Evolutionary conservation across 2,113 vertebrate genomes (phyloP).

Genomic region (Egretta garzetta): DNA sequence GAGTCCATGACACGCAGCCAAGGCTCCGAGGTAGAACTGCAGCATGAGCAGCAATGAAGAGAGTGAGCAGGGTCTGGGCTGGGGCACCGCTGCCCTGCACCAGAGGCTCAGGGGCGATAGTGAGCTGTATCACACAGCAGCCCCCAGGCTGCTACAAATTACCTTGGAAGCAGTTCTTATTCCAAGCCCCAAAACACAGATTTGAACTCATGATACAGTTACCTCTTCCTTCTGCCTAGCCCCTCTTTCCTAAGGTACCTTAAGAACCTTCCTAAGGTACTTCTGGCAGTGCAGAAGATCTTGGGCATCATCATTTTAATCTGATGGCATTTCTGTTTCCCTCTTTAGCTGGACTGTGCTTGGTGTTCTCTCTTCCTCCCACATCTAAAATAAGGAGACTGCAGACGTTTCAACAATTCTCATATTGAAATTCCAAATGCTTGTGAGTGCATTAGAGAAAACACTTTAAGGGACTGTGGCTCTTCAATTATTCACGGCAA

Average conservation of each 20-base stretch:
- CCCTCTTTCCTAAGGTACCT: neutral
- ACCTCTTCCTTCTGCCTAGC: neutral
- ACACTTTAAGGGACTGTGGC: conserved; percentile 9
- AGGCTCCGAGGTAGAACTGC: neutral
- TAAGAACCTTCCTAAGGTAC: neutral
- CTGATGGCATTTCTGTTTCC: neutral
- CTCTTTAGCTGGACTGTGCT: neutral
- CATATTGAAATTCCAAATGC: conserved; percentile 3
- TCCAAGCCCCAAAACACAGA: neutral
- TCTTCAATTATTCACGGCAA: conserved; percentile 55
- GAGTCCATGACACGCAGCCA: neutral
- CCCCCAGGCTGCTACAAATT: neutral
- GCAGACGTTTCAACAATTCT: neutral
- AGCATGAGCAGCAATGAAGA: neutral
- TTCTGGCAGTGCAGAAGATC: neutral
- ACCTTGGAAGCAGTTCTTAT: neutral
- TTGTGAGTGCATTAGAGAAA: conserved; percentile 3
- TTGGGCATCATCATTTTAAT: neutral
- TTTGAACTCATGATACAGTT: neutral
- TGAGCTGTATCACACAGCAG: neutral
- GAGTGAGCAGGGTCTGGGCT: neutral
- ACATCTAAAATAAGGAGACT: conserved; percentile 40
- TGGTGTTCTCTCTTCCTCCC: conserved; percentile 25
- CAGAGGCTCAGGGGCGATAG: neutral
- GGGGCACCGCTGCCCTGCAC: neutral